These are phyloP conservation scores for Cepphus grylle DNA, from an alignment of 2,113 vertebrate genomes.

Conservation along the genomic window DNA sequence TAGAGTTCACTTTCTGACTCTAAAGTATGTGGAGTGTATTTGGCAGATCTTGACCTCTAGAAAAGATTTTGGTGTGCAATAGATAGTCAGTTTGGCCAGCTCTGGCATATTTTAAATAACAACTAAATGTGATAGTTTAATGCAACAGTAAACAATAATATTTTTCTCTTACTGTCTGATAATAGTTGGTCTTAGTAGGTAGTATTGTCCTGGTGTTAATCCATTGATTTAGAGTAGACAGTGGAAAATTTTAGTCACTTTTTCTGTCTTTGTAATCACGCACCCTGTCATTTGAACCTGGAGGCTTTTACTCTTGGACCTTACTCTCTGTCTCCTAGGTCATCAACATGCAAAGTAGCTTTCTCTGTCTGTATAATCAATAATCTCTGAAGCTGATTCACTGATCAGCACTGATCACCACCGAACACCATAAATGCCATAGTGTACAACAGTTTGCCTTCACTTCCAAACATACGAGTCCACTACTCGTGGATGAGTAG, in stretches of 20 bases:
- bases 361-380: neutral
- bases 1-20: neutral
- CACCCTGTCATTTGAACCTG: neutral
- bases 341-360: neutral
- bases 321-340: neutral
- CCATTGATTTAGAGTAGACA: neutral
- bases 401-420: neutral
- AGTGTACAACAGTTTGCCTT: neutral
- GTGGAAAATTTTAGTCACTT: neutral
- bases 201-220: neutral
- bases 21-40: neutral
- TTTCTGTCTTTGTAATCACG: neutral
- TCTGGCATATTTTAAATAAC: neutral
- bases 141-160: neutral
- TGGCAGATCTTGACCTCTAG: neutral
- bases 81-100: neutral
- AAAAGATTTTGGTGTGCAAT: neutral
- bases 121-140: neutral
- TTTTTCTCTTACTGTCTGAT: neutral
- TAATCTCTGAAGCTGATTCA: neutral
- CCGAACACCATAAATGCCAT: neutral
- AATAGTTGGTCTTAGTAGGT: neutral
- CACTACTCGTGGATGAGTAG: no score
- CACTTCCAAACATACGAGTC: neutral
- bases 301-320: neutral